phyloP scores from a whole-genome alignment of 2,797 vertebrate species.

The Paguma larvata region DNA sequence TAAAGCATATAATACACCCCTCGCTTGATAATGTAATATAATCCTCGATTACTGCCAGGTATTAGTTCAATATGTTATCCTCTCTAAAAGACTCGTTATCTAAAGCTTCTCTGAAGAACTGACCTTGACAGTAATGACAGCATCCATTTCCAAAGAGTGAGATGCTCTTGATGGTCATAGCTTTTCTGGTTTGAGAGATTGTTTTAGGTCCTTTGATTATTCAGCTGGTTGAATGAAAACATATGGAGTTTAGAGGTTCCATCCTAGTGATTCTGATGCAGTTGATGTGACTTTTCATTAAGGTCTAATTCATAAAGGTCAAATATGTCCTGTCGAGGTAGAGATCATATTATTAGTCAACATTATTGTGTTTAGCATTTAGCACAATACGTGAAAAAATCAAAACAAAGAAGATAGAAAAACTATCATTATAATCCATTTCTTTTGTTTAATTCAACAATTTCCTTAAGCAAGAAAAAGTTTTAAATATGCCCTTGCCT shows the following conservation, averaged over 20 bases:
- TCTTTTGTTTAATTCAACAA: background rate
- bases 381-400: background rate
- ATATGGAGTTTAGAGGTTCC: background rate
- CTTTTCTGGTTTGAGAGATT: background rate
- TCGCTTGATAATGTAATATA: background rate
- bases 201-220: constrained; percentile 19
- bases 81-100: background rate
- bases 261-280: background rate
- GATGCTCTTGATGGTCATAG: background rate
- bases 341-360: background rate
- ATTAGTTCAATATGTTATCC: background rate
- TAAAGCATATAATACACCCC: background rate
- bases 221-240: background rate
- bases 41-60: background rate
- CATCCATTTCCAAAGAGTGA: background rate
- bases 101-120: background rate
- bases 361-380: background rate
- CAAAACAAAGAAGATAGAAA: background rate
- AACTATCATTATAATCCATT: background rate
- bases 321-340: background rate
- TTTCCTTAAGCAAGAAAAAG: background rate
- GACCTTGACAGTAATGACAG: constrained; percentile 2
- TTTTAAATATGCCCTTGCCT: background rate
- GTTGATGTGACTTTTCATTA: background rate
- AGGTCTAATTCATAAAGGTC: background rate